Evolutionary conservation across 2,888 invertebrate species (phyloP).

Genomic region (Germaria angustata): DNA sequence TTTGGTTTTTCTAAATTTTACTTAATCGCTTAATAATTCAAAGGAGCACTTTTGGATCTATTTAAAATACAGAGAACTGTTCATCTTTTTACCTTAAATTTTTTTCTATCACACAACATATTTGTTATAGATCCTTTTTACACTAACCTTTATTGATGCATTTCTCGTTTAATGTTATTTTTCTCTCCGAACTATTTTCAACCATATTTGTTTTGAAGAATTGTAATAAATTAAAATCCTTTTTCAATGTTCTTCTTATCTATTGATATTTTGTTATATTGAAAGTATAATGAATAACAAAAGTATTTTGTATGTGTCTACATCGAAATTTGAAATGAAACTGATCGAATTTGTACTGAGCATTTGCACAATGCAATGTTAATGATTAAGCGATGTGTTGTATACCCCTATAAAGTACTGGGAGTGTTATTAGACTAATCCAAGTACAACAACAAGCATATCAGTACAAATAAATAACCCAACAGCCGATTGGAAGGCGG

Average conservation of each 20-base stretch:
- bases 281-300: neutral
- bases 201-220: slow-evolving; percentile 49
- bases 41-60: no score
- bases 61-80: no score
- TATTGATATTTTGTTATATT: neutral
- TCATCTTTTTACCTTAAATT: no score
- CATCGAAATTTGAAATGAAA: slow-evolving; percentile 44
- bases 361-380: slow-evolving; percentile 13
- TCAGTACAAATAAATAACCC: slow-evolving; percentile 16
- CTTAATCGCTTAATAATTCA: no score
- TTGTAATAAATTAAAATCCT: neutral
- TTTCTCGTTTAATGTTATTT: slow-evolving; percentile 28
- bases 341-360: slow-evolving; percentile 33
- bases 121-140: no score
- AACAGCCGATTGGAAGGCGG: neutral
- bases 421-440: neutral
- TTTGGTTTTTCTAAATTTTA: no score
- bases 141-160: slow-evolving; percentile 55
- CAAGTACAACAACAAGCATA: slow-evolving; percentile 3
- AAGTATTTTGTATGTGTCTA: neutral
- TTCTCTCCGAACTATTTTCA: slow-evolving; percentile 46
- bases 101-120: no score
- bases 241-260: neutral
- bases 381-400: neutral
- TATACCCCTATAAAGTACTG: neutral